Conservation (phyloP, 2,888 invertebrate genomes). For the Sinohyriopsis cumingii region DNA sequence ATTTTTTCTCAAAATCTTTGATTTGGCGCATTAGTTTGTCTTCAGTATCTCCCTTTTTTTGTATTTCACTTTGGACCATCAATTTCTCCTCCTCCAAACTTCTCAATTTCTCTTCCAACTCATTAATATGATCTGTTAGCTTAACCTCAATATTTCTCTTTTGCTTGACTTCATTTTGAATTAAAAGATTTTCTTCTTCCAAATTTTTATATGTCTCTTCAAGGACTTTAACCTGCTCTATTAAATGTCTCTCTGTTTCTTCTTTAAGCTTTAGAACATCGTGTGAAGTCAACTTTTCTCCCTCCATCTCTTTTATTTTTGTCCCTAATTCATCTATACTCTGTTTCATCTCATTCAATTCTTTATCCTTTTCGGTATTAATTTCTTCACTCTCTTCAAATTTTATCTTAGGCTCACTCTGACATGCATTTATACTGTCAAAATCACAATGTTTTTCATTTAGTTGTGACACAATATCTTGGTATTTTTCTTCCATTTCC, state of each 20-base stretch:
- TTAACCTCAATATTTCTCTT: slow-evolving; percentile 1
- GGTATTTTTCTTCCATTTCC: slow-evolving; percentile 16
- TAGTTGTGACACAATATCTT: not conserved
- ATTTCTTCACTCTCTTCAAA: slow-evolving; percentile 1
- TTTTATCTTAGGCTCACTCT: not conserved
- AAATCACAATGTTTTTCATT: not conserved
- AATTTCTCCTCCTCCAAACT: slow-evolving; percentile 9
- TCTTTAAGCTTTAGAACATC: slow-evolving; percentile 4
- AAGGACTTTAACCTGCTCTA: slow-evolving; percentile 6
- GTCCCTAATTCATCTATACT: slow-evolving; percentile 1
- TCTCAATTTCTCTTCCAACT: slow-evolving; percentile 6
- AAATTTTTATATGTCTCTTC: slow-evolving; percentile 11
- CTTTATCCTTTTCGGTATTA: not conserved
- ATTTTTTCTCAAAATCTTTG: slow-evolving; percentile 3
- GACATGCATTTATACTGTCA: too few species aligned
- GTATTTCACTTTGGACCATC: slow-evolving; percentile 1
- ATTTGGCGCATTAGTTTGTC: too few species aligned
- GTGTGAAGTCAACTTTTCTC: not conserved
- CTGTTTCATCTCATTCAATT: slow-evolving; percentile 5
- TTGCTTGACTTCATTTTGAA: too few species aligned
- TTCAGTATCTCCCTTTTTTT: too few species aligned
- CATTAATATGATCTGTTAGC: not conserved
- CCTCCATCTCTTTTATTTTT: not conserved
- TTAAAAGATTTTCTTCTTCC: slow-evolving; percentile 9
- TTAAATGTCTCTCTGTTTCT: slow-evolving; percentile 3